A percentile compares a stretch with the other conserved stretches of the same genome.
These are phyloP conservation scores for Pholis gunnellus DNA, from an alignment of 2,113 vertebrate species.

Conservation along the genomic window DNA sequence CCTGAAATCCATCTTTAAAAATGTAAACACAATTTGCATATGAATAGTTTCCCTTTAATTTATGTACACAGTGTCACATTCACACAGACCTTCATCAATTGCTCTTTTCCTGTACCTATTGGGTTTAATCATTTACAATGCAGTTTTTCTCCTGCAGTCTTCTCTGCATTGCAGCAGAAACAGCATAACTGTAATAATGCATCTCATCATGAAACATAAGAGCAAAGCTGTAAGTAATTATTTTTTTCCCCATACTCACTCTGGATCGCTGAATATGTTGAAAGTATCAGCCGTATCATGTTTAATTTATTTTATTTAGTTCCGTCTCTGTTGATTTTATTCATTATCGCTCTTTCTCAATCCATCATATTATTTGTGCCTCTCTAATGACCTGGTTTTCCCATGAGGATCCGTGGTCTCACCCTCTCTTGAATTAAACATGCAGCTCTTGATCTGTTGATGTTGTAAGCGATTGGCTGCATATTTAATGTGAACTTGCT, in stretches of 20 bases:
- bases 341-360: not conserved
- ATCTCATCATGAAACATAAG: slow-evolving; percentile 25
- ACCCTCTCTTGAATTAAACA: slow-evolving; percentile 20
- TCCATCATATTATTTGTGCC: slow-evolving; percentile 20
- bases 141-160: not conserved
- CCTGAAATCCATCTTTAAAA: not conserved
- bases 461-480: slow-evolving; percentile 21
- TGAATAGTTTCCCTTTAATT: not conserved
- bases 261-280: not conserved
- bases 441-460: slow-evolving; percentile 32
- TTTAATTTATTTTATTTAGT: not conserved
- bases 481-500: slow-evolving; percentile 28
- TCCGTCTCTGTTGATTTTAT: not conserved
- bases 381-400: slow-evolving; percentile 37
- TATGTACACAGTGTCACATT: not conserved
- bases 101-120: not conserved
- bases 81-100: not conserved
- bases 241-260: slow-evolving; percentile 2
- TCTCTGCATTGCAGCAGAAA: slow-evolving; percentile 1
- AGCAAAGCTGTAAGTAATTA: not conserved
- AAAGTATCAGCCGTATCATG: not conserved
- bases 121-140: slow-evolving; percentile 4
- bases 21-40: not conserved
- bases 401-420: slow-evolving; percentile 12
- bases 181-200: not conserved